Percentiles rank a stretch among this genome's conserved stretches.
These are phyloP conservation scores for Apodemus agrarius DNA, from an alignment of 2,797 vertebrate species.

Conservation along the genomic window DNA sequence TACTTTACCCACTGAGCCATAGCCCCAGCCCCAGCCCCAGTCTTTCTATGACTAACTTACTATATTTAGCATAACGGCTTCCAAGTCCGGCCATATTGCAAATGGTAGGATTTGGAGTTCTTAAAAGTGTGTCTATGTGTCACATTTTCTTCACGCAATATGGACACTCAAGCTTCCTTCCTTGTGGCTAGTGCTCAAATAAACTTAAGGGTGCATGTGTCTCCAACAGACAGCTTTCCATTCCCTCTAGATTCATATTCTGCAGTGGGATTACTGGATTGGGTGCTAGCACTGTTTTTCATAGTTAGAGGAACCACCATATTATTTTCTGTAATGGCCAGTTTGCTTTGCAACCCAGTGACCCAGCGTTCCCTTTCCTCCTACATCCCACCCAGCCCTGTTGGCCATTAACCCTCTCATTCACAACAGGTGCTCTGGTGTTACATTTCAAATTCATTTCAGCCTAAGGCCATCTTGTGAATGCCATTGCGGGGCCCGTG, in stretches of 20 bases:
- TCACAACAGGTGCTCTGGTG: neutral
- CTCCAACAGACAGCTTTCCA: neutral
- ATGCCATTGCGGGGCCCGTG: neutral
- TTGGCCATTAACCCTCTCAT: neutral
- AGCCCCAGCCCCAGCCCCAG: neutral
- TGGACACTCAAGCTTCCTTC: neutral
- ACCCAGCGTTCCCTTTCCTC: neutral
- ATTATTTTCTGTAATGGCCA: neutral
- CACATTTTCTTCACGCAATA: neutral
- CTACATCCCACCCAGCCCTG: neutral
- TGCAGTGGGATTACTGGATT: neutral
- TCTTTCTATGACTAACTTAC: neutral
- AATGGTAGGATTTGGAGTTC: neutral
- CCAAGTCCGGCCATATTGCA: neutral
- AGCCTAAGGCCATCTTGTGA: neutral
- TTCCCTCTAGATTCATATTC: neutral
- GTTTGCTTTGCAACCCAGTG: neutral
- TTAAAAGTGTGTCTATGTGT: neutral
- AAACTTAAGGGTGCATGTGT: neutral
- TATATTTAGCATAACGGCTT: neutral
- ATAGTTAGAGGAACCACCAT: neutral
- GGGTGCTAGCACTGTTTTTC: neutral
- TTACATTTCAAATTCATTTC: constrained; percentile 28
- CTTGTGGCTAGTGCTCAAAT: neutral
- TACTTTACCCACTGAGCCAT: neutral